Evolutionary conservation across 2,888 invertebrate species (phyloP), one percentile per base, ranked within the genome.

Genomic region (Aspidiotus destructor): DNA sequence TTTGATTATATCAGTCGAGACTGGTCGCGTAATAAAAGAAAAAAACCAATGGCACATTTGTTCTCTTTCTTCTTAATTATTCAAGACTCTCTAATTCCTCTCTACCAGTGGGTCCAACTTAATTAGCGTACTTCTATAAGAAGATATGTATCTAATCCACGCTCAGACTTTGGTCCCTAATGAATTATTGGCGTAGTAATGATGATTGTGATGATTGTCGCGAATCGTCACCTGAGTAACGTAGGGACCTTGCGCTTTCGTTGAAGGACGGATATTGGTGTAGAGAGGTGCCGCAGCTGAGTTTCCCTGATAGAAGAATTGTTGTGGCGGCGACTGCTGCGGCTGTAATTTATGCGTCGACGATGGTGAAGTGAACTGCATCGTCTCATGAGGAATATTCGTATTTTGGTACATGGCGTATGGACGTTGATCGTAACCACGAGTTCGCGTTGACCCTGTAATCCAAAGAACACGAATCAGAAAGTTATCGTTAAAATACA

Each of bases 201-300:
- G 67, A 28, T 28, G 28, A 28, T 28, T 28, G 61, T 58, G 70
- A 60, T 60, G 65, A 41, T 71, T 69, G 40, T 83, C 82, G 7
- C 83, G 80, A 71, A 84, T 84, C 60, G 82, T 83, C 54, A 84
- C 84, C 73, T 84, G 84, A 0, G 84, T 84, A 3, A 84, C 80
- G 72, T 84, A 84, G 0, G 84, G 84, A 0, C 84, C 84, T 17
- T 82, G 79, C 13, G 67, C 41, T 62, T 70, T 69, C 62, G 69
- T 57, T 72, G 70, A 16, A 70, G 70, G 40, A 65, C 65, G 71
- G 70, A 67, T 72, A 71, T 62, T 71, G 57, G 69, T 62, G 41
- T 69, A 69, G 16, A 69, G 48, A 62, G 70, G 60, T 41, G 52
- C 61, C 62, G 28, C 69, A 67, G 55, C 57, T 28, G 28, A 28